Evolutionary conservation across 2,113 vertebrate species (phyloP).

Genomic region (Eira barbara): DNA sequence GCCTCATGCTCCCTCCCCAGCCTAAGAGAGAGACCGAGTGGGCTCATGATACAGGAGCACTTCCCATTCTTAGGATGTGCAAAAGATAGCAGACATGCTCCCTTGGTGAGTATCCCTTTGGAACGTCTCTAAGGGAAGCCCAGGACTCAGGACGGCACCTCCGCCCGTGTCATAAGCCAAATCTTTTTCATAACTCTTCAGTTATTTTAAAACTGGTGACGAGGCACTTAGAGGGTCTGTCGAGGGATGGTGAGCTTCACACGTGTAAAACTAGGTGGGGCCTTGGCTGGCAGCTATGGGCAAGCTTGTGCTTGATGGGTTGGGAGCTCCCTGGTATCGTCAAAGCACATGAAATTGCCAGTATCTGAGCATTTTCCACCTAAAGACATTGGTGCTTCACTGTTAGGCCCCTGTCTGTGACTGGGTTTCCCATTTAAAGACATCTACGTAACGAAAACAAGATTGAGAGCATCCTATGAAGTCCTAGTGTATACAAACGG

Average conservation of each 20-base stretch:
- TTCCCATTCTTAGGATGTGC: rapidly evolving
- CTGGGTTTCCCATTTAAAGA: too few relatives aligned
- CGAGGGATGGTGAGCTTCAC: rapidly evolving
- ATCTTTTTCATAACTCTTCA: not conserved
- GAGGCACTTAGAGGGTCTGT: rapidly evolving
- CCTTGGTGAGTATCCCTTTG: not conserved
- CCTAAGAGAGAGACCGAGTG: not conserved
- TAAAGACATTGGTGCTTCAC: not conserved
- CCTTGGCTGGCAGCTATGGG: not conserved
- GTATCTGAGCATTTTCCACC: not conserved
- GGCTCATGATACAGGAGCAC: too few relatives aligned
- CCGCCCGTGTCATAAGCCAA: not conserved
- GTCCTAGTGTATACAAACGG: rapidly evolving
- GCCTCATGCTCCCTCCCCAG: not conserved
- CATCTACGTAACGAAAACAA: not conserved
- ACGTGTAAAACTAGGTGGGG: rapidly evolving
- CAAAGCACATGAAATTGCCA: too few relatives aligned
- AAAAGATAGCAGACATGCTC: rapidly evolving
- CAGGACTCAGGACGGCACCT: not conserved
- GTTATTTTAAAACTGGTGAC: not conserved
- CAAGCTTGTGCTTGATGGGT: rapidly evolving
- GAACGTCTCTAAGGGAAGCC: not conserved
- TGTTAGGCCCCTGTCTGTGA: not conserved
- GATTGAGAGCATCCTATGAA: not conserved
- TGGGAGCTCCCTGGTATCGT: not conserved